Evolutionary conservation across 1,140 invertebrate genomes (phyloP).

Genomic region (Zaprionus ghesquierei): DNA sequence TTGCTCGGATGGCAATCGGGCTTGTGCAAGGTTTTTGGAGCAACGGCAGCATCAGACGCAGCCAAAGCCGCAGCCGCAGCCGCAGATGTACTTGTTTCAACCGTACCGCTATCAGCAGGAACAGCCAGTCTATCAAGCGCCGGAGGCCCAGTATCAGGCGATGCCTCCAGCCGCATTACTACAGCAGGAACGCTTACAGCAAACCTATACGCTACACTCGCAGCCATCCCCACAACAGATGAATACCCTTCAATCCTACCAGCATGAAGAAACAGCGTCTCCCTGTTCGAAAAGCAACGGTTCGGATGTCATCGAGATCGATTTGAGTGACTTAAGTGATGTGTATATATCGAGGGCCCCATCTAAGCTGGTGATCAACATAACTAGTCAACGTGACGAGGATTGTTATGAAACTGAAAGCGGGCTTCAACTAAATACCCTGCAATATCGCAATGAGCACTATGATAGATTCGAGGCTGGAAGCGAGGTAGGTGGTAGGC

Average conservation of each 20-base stretch:
- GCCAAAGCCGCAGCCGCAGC: background rate
- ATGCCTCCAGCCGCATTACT: background rate
- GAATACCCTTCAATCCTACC: background rate
- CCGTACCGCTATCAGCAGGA: background rate
- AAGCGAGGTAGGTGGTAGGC: background rate
- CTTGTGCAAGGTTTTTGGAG: no score
- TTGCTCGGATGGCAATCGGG: background rate
- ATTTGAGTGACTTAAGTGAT: background rate
- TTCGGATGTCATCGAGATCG: background rate
- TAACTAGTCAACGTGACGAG: background rate
- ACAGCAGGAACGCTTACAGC: background rate
- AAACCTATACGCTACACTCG: background rate
- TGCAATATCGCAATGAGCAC: background rate
- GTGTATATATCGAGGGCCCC: background rate
- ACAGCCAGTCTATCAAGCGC: background rate
- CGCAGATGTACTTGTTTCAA: background rate
- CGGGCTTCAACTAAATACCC: no score
- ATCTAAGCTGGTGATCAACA: slow-evolving; percentile 8
- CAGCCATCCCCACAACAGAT: background rate
- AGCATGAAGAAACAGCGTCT: background rate
- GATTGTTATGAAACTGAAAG: background rate
- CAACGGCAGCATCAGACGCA: background rate
- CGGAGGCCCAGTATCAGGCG: background rate
- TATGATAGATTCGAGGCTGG: background rate
- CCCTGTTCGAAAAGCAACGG: background rate